Conservation (phyloP, 2,888 invertebrate genomes). For the Aromia moschata region DNA sequence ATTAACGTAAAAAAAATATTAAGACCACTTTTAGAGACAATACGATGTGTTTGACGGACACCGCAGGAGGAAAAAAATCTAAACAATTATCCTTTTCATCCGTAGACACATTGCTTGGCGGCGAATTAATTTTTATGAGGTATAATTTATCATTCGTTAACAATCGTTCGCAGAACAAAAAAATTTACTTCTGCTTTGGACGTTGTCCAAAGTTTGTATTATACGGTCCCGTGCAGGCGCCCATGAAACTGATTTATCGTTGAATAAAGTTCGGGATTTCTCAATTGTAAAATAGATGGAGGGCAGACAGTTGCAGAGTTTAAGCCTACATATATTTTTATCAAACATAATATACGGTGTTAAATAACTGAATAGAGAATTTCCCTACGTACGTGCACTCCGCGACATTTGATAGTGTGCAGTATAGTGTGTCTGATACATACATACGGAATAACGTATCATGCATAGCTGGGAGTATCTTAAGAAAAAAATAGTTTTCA, state of each 20-base stretch:
- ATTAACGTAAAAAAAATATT: too few species aligned
- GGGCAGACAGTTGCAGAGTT: too few species aligned
- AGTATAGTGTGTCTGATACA: too few species aligned
- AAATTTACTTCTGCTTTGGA: slow-evolving; percentile 13
- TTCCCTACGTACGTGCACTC: too few species aligned
- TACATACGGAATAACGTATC: too few species aligned
- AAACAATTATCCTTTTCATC: neutral
- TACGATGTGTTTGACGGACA: neutral
- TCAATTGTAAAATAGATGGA: neutral
- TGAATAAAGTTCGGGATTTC: neutral
- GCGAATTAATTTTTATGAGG: neutral
- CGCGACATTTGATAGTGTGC: too few species aligned
- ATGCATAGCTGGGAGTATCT: too few species aligned
- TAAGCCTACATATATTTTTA: too few species aligned
- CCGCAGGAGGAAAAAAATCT: neutral
- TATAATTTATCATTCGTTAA: slow-evolving; percentile 7
- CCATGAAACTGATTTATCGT: slow-evolving; percentile 3
- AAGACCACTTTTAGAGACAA: neutral
- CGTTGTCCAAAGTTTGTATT: slow-evolving; percentile 6
- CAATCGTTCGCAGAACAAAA: neutral
- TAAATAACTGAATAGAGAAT: too few species aligned
- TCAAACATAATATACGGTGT: too few species aligned
- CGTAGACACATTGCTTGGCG: neutral
- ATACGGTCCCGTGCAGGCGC: neutral
- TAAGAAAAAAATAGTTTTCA: too few species aligned